Base-by-base conservation (phyloP, 2,113 vertebrate genomes). In the Alligator sinensis region DNA sequence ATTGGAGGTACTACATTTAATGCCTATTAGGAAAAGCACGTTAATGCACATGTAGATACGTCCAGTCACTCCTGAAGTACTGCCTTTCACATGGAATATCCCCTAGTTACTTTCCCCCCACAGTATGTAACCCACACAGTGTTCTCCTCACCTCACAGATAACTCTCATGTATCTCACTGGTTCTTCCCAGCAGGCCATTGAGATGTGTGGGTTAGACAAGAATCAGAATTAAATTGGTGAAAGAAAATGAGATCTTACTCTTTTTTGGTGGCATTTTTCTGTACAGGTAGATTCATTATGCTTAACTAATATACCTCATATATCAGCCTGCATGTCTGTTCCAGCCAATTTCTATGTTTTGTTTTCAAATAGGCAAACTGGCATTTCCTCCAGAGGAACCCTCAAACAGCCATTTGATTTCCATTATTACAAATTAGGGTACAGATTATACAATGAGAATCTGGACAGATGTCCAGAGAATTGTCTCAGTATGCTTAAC, bases 261-360 rank as follows among this genome's bases (percentile, higher is more conserved):
- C 11, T 34, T 54, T 7, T 47, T 76, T 1, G 11, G 2, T 11
- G 74, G 66, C 18, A 47, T 47, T 74, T 47, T 7, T 24, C 34
- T 25, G 30, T 34, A 57, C 11, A 57, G 27, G 54, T 5, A 54
- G 62, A 68, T n/a, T 19, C 57, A 25, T 21, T 18, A 63, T 10
- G 6, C 2, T 5, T 30, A 55, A 24, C 2, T n/a, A 3, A 3
- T 60, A 58, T 5, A 0, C 18, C 38, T 61, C 24, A 5, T 0
- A 2, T 34, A 82, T 54, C 55, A 57, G 21, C 24, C 59, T 68
- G 17, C 28, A 3, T 75, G 68, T 72, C 68, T 72, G 68, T 90
- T 77, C 63, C 1, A 0, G 10, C 0, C 0, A 47, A 38, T 63
- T 38, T 87, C 63, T 15, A 5, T 38, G 25, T 25, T 47, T 19